Evolutionary conservation across 2,113 vertebrate species (phyloP).

Genomic region (Excalfactoria chinensis): DNA sequence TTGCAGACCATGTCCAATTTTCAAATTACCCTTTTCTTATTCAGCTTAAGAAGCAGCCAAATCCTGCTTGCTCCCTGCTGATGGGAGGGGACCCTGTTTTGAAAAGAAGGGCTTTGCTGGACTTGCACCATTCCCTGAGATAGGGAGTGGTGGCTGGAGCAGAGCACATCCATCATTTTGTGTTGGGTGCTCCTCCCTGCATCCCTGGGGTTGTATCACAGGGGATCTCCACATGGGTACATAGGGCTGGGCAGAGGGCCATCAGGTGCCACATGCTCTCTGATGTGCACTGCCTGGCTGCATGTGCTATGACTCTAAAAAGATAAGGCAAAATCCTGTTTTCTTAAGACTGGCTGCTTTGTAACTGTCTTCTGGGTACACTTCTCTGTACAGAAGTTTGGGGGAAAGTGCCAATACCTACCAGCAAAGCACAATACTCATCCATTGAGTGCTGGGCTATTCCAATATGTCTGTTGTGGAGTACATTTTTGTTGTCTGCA

Average conservation of each 20-base stretch:
- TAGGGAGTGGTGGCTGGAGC: not conserved
- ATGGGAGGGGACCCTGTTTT: not conserved
- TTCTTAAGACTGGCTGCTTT: not conserved
- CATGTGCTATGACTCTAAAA: not conserved
- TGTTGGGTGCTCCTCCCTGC: not conserved
- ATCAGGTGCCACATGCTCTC: not conserved
- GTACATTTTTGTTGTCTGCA: constrained; percentile 36
- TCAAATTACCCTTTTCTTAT: constrained; percentile 8
- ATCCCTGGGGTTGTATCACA: fast-evolving
- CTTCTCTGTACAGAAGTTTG: not conserved
- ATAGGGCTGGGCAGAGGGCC: not conserved
- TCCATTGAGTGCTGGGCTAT: not conserved
- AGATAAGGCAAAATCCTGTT: not conserved
- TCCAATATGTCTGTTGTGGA: constrained; percentile 7
- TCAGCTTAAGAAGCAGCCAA: not conserved
- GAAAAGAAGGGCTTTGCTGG: not conserved
- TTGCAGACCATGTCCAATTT: not conserved
- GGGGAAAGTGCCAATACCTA: not conserved
- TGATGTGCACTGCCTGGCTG: fast-evolving
- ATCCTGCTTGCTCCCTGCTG: not conserved
- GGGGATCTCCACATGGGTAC: fast-evolving
- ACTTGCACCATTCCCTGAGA: not conserved
- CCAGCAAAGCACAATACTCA: constrained; percentile 19
- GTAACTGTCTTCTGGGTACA: fast-evolving
- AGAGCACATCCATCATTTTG: not conserved